phyloP scores from a whole-genome alignment of 2,113 vertebrate species.

The Pteruthius melanotis region DNA sequence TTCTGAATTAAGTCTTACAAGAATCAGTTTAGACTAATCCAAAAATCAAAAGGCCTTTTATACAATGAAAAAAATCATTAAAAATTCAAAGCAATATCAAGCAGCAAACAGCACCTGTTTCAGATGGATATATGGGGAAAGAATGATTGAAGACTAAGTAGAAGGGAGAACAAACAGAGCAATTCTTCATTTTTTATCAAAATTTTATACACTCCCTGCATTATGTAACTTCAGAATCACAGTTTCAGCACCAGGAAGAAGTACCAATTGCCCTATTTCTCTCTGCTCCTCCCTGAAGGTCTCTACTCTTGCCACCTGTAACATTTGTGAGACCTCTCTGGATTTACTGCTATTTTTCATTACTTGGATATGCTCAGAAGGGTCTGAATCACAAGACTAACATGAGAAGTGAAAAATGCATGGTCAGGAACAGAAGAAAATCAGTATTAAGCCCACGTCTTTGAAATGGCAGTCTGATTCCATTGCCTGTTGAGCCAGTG shows the following conservation, averaged over 20 bases:
- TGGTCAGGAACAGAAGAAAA: neutral
- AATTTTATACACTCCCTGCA: neutral
- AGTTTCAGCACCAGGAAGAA: neutral
- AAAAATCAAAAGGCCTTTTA: neutral
- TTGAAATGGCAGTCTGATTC: neutral
- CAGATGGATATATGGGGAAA: neutral
- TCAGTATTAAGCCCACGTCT: neutral
- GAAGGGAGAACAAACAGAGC: neutral
- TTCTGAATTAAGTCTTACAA: neutral
- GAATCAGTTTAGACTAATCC: neutral
- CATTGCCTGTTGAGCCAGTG: neutral
- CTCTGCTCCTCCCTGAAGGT: neutral
- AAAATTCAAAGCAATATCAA: neutral
- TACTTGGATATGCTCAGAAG: neutral
- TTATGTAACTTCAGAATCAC: neutral
- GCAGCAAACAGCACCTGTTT: neutral
- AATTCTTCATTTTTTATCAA: neutral
- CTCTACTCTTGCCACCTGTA: neutral
- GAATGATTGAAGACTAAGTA: neutral
- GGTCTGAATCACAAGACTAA: neutral
- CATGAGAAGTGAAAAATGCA: neutral
- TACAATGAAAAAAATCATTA: neutral
- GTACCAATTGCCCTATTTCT: neutral
- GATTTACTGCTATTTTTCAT: neutral
- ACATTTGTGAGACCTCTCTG: fast-evolving